phyloP scores from a whole-genome alignment of 53 echinoderm and acorn worm genomes.

The Holothuria scabra region DNA sequence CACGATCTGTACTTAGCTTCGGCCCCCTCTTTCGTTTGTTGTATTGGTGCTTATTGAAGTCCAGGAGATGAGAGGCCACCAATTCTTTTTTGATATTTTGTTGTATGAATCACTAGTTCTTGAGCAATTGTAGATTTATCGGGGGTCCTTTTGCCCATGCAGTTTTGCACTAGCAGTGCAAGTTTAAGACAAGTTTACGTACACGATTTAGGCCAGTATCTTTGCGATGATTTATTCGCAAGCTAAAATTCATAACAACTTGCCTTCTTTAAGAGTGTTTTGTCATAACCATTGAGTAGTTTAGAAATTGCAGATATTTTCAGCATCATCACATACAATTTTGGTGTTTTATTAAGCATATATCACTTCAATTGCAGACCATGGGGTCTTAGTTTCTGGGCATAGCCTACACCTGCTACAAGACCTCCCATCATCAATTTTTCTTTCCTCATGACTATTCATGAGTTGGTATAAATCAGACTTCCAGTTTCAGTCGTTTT shows the following conservation, averaged over 20 bases:
- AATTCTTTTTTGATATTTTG: no score
- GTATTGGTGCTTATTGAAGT: no score
- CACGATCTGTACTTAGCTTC: no score
- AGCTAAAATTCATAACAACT: not conserved
- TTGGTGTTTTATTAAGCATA: not conserved
- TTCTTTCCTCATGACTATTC: conserved; percentile 7
- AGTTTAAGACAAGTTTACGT: not conserved
- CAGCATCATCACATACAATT: not conserved
- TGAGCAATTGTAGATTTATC: no score
- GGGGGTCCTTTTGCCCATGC: no score
- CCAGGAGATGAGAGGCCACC: no score
- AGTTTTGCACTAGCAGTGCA: no score
- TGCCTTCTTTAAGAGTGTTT: not conserved
- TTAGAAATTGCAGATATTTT: not conserved
- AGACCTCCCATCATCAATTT: conserved; percentile 2
- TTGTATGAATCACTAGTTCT: no score
- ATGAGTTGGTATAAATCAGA: not conserved
- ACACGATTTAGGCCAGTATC: not conserved
- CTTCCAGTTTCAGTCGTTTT: not conserved
- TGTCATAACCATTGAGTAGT: not conserved
- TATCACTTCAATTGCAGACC: not conserved
- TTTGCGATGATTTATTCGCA: not conserved
- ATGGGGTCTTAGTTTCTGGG: not conserved
- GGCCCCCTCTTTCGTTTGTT: no score
- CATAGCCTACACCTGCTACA: not conserved